phyloP scores from a whole-genome alignment of 2,888 invertebrate genomes.

The Clepsis dumicolana region DNA sequence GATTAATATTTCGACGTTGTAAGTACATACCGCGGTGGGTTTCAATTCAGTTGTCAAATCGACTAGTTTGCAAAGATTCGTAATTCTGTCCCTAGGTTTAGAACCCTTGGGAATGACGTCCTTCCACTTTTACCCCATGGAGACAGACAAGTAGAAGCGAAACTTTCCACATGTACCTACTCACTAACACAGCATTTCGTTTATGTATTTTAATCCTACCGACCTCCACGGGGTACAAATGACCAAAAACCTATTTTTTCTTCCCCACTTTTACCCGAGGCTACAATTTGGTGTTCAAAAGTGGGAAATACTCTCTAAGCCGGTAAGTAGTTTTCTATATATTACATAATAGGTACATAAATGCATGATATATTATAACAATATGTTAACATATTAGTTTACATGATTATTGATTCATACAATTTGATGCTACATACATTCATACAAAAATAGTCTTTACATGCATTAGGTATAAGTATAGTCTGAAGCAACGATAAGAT shows the following conservation, averaged over 20 bases:
- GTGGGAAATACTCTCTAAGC: too few relatives aligned
- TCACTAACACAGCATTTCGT: background rate
- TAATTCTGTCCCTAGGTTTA: background rate
- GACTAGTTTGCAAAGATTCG: background rate
- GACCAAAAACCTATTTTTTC: background rate
- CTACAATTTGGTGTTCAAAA: too few relatives aligned
- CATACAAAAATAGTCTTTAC: conserved; percentile 41
- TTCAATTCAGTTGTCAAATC: background rate
- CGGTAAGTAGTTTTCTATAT: background rate
- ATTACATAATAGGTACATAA: conserved; percentile 4
- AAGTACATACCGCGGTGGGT: too few relatives aligned
- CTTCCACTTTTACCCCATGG: background rate
- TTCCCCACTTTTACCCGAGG: background rate
- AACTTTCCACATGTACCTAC: too few relatives aligned
- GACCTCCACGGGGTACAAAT: background rate
- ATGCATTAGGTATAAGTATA: conserved; percentile 20
- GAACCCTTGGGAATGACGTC: background rate
- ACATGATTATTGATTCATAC: conserved; percentile 19
- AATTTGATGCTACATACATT: conserved; percentile 30
- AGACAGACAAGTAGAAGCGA: too few relatives aligned
- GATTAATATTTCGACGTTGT: too few relatives aligned
- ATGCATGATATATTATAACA: conserved; percentile 5
- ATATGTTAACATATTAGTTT: conserved; percentile 10
- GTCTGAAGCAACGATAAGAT: conserved; percentile 21
- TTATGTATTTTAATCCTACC: background rate